Percentiles rank a stretch among this genome's conserved stretches.
Conservation (phyloP, 2,888 invertebrate species). For the Athripsodes cinereus region DNA sequence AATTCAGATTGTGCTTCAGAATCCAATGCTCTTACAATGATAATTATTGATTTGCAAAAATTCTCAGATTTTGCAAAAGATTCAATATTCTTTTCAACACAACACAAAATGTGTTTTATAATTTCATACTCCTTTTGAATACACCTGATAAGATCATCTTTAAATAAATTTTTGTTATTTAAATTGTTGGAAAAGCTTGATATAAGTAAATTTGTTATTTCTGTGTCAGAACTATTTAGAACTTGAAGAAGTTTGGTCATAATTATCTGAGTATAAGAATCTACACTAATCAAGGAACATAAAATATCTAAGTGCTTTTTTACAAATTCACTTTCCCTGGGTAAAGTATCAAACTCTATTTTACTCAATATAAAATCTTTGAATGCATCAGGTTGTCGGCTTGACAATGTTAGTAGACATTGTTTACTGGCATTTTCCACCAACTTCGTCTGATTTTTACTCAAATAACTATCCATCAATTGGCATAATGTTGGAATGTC, state of each 20-base stretch:
- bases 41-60: conserved; percentile 39
- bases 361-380: conserved; percentile 45
- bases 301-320: conserved; percentile 43
- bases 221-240: background rate
- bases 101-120: conserved; percentile 39
- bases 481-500: conserved; percentile 50
- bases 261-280: conserved; percentile 45
- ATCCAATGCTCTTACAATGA: conserved; percentile 38
- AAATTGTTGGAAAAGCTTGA: conserved; percentile 33
- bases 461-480: conserved; percentile 45
- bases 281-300: conserved; percentile 43
- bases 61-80: too few relatives aligned
- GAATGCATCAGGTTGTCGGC: conserved; percentile 50
- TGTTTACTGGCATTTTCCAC: conserved; percentile 43
- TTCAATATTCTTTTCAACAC: conserved; percentile 39
- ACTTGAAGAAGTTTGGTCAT: conserved; percentile 36
- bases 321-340: conserved; percentile 35
- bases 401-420: conserved; percentile 49
- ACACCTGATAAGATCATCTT: conserved; percentile 37
- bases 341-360: conserved; percentile 38
- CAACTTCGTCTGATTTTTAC: conserved; percentile 40
- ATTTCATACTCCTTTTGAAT: conserved; percentile 45
- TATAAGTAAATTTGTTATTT: conserved; percentile 29
- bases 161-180: conserved; percentile 36
- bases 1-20: conserved; percentile 36